phyloP scores from a whole-genome alignment of 2,888 invertebrate genomes.

The Syritta pipiens region DNA sequence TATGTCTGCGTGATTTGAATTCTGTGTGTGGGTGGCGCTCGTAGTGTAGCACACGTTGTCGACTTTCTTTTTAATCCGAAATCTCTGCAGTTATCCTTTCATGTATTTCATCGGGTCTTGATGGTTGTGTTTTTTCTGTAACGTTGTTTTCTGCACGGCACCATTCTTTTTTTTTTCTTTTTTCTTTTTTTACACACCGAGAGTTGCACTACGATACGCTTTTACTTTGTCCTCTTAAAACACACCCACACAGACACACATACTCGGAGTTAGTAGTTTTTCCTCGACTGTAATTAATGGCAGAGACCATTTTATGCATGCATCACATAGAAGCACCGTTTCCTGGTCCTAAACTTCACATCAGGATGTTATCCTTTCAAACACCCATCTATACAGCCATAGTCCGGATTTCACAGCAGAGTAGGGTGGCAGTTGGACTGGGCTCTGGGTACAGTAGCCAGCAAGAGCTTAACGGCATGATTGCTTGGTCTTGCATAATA shows the following conservation, averaged over 20 bases:
- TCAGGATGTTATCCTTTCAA: slow-evolving; percentile 68
- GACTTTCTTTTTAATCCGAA: slow-evolving; percentile 66
- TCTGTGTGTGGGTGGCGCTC: slow-evolving; percentile 16
- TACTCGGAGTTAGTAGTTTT: slow-evolving; percentile 34
- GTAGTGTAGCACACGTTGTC: slow-evolving; percentile 33
- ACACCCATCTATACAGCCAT: slow-evolving; percentile 40
- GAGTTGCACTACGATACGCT: slow-evolving; percentile 21
- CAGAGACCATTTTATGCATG: slow-evolving; percentile 66
- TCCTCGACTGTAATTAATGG: slow-evolving; percentile 66
- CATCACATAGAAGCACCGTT: slow-evolving; percentile 57
- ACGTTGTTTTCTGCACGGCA: slow-evolving; percentile 53
- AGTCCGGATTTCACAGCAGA: slow-evolving; percentile 38
- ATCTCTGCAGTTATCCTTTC: slow-evolving; percentile 67
- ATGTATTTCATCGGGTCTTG: slow-evolving; percentile 67
- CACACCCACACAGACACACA: slow-evolving; percentile 12
- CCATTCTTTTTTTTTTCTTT: slow-evolving; percentile 9
- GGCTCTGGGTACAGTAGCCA: slow-evolving; percentile 38
- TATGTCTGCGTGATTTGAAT: slow-evolving; percentile 26
- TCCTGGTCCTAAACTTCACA: slow-evolving; percentile 62
- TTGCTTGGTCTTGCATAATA: slow-evolving; percentile 69
- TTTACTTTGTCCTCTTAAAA: slow-evolving; percentile 59
- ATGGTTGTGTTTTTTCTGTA: slow-evolving; percentile 63
- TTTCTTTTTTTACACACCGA: slow-evolving; percentile 10
- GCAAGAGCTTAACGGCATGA: slow-evolving; percentile 67
- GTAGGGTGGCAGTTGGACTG: slow-evolving; percentile 5